A percentile compares a stretch with the other conserved stretches of the same genome.
Conservation (phyloP, 2,113 vertebrate genomes). For the Sula dactylatra region DNA sequence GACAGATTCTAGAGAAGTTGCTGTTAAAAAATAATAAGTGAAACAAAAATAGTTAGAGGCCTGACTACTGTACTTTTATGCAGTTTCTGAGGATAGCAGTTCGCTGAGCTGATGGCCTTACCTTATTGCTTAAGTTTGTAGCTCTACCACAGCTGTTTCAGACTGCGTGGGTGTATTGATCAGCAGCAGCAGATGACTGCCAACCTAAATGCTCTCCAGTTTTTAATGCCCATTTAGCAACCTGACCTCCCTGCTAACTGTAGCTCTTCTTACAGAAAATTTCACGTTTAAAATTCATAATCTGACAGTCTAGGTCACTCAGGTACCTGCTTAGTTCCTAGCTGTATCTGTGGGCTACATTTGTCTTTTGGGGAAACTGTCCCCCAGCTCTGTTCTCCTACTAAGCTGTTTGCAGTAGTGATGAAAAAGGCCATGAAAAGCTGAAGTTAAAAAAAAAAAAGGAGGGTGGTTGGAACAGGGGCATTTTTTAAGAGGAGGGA, state of each 20-base stretch:
- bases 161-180: not conserved
- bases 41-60: not conserved
- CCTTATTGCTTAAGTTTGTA: not conserved
- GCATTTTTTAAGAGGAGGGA: not conserved
- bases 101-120: not conserved
- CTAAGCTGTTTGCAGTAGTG: not conserved
- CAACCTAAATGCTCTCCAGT: not conserved
- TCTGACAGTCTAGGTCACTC: not conserved
- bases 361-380: not conserved
- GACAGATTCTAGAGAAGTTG: not conserved
- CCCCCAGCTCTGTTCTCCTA: not conserved
- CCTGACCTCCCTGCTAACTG: not conserved
- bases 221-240: not conserved
- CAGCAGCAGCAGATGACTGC: not conserved
- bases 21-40: not conserved
- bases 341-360: accelerated
- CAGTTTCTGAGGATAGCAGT: not conserved
- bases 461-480: not conserved
- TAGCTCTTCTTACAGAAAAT: not conserved
- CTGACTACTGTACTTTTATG: not conserved
- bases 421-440: not conserved
- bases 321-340: not conserved
- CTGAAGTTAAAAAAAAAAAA: not conserved
- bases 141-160: not conserved
- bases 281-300: not conserved